These are phyloP conservation scores for Lerista edwardsae DNA, from an alignment of 2,797 vertebrate genomes.

Conservation along the genomic window DNA sequence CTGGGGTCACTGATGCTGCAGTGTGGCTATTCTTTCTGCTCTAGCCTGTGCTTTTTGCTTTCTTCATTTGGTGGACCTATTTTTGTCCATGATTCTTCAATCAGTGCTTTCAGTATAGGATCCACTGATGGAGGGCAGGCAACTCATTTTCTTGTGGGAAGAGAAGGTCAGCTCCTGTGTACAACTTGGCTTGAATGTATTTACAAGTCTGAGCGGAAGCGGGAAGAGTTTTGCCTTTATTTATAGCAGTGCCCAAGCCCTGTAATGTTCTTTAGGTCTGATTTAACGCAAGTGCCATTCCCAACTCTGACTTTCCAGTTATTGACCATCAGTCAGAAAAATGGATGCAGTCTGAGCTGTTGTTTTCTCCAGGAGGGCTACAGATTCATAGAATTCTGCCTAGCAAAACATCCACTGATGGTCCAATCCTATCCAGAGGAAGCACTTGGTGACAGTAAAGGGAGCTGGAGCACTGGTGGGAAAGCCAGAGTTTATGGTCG, in stretches of 20 bases:
- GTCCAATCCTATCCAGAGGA: too few relatives aligned
- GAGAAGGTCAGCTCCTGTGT: slow-evolving; percentile 57
- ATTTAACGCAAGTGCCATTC: slow-evolving; percentile 67
- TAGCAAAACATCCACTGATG: slow-evolving; percentile 9
- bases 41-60: not conserved
- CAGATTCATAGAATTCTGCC: not conserved
- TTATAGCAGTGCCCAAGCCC: slow-evolving; percentile 58
- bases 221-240: slow-evolving; percentile 55
- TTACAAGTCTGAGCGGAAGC: slow-evolving; percentile 55
- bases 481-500: too few relatives aligned
- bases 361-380: slow-evolving; percentile 46
- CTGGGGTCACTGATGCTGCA: not conserved
- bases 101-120: slow-evolving; percentile 43
- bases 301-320: slow-evolving; percentile 61
- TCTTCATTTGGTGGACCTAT: not conserved
- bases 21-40: not conserved
- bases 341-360: slow-evolving; percentile 53
- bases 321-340: slow-evolving; percentile 67
- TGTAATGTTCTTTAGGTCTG: slow-evolving; percentile 64
- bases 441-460: too few relatives aligned
- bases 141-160: slow-evolving; percentile 40
- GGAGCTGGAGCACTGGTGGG: too few relatives aligned
- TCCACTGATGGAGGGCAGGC: slow-evolving; percentile 40
- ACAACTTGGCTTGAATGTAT: slow-evolving; percentile 56
- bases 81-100: slow-evolving; percentile 25